Evolutionary conservation across 2,113 vertebrate genomes (phyloP).

Genomic region (Oceanites oceanicus): DNA sequence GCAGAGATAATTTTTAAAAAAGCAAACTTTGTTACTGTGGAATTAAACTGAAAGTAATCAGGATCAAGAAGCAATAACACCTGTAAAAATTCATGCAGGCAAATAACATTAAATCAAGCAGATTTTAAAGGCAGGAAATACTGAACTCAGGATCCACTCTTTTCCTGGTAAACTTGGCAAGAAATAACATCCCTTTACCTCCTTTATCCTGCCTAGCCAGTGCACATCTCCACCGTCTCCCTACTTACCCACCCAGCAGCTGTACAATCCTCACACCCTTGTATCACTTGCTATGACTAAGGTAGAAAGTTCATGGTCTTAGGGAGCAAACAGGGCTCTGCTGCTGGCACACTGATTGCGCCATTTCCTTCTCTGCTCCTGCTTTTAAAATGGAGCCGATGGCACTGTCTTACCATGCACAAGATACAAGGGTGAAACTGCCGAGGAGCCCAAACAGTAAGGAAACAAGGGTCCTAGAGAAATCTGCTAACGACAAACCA

Average conservation of each 20-base stretch:
- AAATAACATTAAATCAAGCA: not conserved
- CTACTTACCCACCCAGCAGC: not conserved
- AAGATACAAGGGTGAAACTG: not conserved
- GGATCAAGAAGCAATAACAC: not conserved
- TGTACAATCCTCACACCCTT: not conserved
- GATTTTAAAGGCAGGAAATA: not conserved
- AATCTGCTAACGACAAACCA: not conserved
- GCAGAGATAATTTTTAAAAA: not conserved
- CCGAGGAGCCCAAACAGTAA: not conserved
- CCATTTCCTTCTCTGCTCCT: not conserved
- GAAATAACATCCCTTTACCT: not conserved
- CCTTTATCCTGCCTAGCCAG: not conserved
- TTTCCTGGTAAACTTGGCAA: not conserved
- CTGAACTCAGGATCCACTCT: not conserved
- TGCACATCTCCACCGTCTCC: not conserved
- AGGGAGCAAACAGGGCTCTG: not conserved
- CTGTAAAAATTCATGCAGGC: not conserved
- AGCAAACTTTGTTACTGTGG: not conserved
- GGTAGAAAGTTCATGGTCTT: not conserved
- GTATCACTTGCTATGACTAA: not conserved
- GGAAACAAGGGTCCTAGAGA: not conserved
- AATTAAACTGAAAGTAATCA: not conserved
- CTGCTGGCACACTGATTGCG: accelerated
- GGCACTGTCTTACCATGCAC: not conserved
- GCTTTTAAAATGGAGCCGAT: not conserved